A percentile compares a stretch with the other conserved stretches of the same genome.
phyloP scores from a whole-genome alignment of 2,888 invertebrate genomes.

The Chydorus sphaericus region DNA sequence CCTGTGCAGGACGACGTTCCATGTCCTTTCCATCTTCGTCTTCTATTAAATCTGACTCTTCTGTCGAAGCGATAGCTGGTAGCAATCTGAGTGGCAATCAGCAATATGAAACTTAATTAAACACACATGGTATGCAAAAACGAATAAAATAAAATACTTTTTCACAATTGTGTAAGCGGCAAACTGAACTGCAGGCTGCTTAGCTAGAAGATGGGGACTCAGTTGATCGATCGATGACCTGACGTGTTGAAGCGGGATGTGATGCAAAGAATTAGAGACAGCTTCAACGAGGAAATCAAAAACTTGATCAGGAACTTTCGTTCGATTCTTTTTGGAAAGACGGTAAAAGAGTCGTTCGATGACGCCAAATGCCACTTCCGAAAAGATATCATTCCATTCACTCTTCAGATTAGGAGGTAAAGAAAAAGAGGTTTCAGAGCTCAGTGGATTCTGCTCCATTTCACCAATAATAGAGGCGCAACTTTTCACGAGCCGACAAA shows the following conservation, averaged over 20 bases:
- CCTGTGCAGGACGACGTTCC: not conserved
- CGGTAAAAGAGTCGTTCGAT: constrained; percentile 39
- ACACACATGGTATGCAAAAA: not conserved
- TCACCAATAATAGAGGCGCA: constrained; percentile 30
- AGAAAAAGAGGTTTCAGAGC: constrained; percentile 10
- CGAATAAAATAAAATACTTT: not conserved
- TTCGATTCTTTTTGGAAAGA: constrained; percentile 24
- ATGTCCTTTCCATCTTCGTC: not conserved
- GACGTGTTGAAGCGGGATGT: not conserved
- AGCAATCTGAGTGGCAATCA: not conserved
- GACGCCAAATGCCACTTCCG: constrained; percentile 41
- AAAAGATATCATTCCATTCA: constrained; percentile 68
- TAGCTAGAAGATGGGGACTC: not conserved
- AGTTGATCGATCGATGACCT: not conserved
- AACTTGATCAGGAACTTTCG: not conserved
- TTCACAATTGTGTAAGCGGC: constrained; percentile 3
- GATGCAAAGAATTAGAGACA: not conserved
- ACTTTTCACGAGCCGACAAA: constrained; percentile 32
- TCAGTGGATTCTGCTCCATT: constrained; percentile 26
- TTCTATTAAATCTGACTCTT: not conserved
- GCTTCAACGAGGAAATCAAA: not conserved
- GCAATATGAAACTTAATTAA: not conserved
- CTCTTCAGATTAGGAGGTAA: constrained; percentile 31
- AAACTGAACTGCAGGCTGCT: constrained; percentile 7
- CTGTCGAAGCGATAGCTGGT: not conserved